Conservation (phyloP, 2,797 vertebrate genomes). For the Enteromius treurensis region DNA sequence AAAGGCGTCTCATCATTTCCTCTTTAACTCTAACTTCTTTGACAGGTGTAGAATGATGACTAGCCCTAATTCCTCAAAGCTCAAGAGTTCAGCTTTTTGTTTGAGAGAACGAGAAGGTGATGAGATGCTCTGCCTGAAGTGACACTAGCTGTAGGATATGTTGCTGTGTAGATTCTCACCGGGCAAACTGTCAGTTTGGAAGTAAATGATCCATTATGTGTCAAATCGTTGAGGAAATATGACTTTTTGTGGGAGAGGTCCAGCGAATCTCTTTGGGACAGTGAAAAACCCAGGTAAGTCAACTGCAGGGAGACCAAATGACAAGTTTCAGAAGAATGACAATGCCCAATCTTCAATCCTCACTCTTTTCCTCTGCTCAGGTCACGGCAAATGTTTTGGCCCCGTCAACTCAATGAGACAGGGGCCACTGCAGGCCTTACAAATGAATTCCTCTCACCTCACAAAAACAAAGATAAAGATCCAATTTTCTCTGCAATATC, state of each 20-base stretch:
- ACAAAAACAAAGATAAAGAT: constrained; percentile 34
- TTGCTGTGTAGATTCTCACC: constrained; percentile 1
- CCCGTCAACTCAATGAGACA: constrained; percentile 28
- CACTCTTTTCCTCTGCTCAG: constrained; percentile 1
- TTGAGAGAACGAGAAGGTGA: constrained; percentile 10
- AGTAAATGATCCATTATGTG: constrained; percentile 24
- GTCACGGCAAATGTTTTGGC: constrained; percentile 45
- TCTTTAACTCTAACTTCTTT: constrained; percentile 29
- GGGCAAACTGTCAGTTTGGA: constrained; percentile 29
- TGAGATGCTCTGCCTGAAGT: constrained; percentile 9
- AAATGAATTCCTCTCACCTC: constrained; percentile 18
- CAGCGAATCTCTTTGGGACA: constrained; percentile 27
- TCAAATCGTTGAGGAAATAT: constrained; percentile 16
- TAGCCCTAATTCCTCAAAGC: constrained; percentile 33
- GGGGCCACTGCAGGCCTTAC: not conserved
- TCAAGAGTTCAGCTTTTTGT: constrained; percentile 17
- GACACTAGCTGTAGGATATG: constrained; percentile 20
- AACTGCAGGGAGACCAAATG: constrained; percentile 26
- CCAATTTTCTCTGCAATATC: constrained; percentile 41
- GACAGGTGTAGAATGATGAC: constrained; percentile 37
- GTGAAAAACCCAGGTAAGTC: constrained; percentile 32
- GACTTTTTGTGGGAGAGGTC: not conserved
- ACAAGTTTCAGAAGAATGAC: constrained; percentile 30
- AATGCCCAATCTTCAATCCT: constrained; percentile 33
- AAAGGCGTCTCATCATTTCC: constrained; percentile 16